These are phyloP conservation scores for Steinernema carpocapsae DNA, from an alignment of 2,888 invertebrate species.

Conservation along the genomic window DNA sequence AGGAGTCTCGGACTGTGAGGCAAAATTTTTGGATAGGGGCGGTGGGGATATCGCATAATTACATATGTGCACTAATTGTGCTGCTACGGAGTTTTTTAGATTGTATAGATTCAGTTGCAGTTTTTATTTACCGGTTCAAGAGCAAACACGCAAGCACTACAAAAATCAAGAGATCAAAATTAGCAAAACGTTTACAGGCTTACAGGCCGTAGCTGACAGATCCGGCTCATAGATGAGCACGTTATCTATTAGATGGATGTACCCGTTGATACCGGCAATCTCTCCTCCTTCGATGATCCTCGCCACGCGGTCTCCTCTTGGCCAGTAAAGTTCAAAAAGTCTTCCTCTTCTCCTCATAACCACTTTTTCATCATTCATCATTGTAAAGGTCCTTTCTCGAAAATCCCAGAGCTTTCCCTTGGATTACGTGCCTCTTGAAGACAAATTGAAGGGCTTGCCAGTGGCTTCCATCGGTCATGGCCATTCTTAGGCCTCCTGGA, in stretches of 20 bases:
- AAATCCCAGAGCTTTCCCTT: constrained; percentile 72
- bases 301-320: constrained; percentile 66
- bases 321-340: constrained; percentile 69
- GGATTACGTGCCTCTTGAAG: constrained; percentile 85
- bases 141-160: no score
- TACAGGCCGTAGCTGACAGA: constrained; percentile 47
- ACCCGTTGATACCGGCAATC: constrained; percentile 92
- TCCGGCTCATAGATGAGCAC: constrained; percentile 75
- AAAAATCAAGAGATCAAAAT: no score
- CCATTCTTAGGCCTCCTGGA: constrained; percentile 46
- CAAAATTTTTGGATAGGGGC: no score
- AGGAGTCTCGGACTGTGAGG: no score
- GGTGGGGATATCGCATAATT: no score
- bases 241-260: constrained; percentile 89
- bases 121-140: background rate
- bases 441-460: constrained; percentile 67
- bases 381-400: constrained; percentile 60
- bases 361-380: constrained; percentile 70
- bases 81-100: no score
- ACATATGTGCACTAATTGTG: no score
- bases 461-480: constrained; percentile 68
- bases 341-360: constrained; percentile 64
- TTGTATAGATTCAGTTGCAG: no score
- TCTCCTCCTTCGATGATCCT: constrained; percentile 77
- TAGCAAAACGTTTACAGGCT: no score